These are phyloP conservation scores for Lasioglossum calceatum DNA, from an alignment of 2,888 invertebrate species.

Conservation along the genomic window DNA sequence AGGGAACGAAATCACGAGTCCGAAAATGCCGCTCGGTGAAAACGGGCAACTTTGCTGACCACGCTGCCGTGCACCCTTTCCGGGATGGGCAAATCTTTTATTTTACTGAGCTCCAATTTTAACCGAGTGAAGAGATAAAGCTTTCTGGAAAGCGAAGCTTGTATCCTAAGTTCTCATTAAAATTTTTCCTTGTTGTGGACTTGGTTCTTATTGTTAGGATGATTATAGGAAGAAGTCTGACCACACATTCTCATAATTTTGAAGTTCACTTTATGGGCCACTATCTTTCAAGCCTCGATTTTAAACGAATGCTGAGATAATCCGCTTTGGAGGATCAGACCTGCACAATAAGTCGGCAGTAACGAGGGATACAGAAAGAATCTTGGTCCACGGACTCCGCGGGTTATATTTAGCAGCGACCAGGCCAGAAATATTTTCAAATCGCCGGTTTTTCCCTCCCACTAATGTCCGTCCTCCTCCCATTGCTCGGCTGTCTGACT, in stretches of 20 bases:
- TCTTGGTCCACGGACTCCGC: background rate
- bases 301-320: background rate
- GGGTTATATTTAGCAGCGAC: background rate
- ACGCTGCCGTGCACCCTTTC: background rate
- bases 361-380: background rate
- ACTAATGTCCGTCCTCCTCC: constrained; percentile 21
- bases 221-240: background rate
- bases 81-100: background rate
- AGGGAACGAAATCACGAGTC: background rate
- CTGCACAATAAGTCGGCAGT: background rate
- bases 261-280: background rate
- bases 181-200: background rate
- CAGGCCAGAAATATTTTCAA: constrained; percentile 21
- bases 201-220: background rate
- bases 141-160: background rate
- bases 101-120: background rate
- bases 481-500: constrained; percentile 44
- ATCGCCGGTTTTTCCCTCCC: constrained; percentile 22
- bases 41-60: background rate
- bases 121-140: background rate
- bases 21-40: background rate
- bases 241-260: background rate
- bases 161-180: background rate
- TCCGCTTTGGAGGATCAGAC: background rate
- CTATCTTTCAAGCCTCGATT: background rate